phyloP scores from a whole-genome alignment of 2,797 vertebrate species.

The Pseudopleuronectes americanus region DNA sequence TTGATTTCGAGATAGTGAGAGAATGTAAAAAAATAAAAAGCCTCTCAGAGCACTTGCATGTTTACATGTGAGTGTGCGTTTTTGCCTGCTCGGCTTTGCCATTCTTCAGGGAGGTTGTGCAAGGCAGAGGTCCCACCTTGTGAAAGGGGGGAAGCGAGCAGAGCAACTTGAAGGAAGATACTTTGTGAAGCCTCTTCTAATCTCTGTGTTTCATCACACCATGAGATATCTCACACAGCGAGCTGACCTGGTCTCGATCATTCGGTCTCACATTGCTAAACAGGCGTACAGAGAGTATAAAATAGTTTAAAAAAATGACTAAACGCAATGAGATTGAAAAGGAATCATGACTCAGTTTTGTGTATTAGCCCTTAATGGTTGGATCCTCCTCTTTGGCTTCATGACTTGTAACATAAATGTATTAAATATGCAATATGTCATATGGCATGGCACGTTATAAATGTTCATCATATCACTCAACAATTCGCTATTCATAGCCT shows the following conservation, averaged over 20 bases:
- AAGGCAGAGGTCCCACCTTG: conserved; percentile 32
- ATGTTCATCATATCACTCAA: no score
- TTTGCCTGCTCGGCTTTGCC: conserved; percentile 33
- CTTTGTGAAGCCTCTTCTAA: background rate
- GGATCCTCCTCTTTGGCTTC: no score
- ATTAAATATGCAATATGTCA: no score
- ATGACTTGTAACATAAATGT: no score
- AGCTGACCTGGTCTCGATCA: conserved; percentile 8
- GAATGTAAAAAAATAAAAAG: background rate
- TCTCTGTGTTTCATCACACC: conserved; percentile 19
- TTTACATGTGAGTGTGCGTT: conserved; percentile 24
- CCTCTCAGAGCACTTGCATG: conserved; percentile 1
- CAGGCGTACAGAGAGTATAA: background rate
- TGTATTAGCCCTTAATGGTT: no score
- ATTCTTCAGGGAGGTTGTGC: conserved; percentile 60
- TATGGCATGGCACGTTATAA: no score
- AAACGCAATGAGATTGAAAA: background rate
- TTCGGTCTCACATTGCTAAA: background rate
- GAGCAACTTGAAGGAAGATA: conserved; percentile 14
- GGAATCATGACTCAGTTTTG: background rate
- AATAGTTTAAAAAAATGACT: background rate
- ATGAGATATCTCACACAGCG: background rate
- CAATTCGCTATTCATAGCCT: no score
- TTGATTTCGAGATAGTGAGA: conserved; percentile 1
- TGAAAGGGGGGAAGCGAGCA: conserved; percentile 2